Percentiles rank a stretch among this genome's conserved stretches.
Conservation (phyloP, 1,140 invertebrate genomes). For the Armadillidium nasatum region DNA sequence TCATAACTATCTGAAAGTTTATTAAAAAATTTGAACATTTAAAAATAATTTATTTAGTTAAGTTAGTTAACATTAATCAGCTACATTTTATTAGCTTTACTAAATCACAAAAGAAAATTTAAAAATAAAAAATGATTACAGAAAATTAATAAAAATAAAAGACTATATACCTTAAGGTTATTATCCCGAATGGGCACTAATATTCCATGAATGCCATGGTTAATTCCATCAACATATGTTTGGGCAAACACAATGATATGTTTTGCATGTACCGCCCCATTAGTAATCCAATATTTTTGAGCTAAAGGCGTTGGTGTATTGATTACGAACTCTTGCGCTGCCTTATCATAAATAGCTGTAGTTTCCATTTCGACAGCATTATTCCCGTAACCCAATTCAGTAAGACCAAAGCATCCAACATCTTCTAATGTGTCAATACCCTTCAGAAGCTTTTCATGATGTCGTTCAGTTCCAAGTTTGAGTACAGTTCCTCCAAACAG, state of each 20-base stretch:
- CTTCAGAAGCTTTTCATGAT: constrained; percentile 47
- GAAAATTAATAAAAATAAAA: too few relatives aligned
- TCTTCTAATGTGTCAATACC: constrained; percentile 49
- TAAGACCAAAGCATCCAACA: constrained; percentile 50
- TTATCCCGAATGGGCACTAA: constrained; percentile 49
- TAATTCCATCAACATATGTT: constrained; percentile 44
- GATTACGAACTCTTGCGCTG: constrained; percentile 47
- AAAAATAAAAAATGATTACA: too few relatives aligned
- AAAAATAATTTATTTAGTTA: too few relatives aligned
- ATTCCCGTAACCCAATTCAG: constrained; percentile 50
- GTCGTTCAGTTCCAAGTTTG: constrained; percentile 49
- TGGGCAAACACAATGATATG: constrained; percentile 50
- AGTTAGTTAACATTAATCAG: too few relatives aligned
- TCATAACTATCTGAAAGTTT: too few relatives aligned
- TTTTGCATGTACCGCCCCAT: constrained; percentile 50
- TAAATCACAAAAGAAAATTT: too few relatives aligned
- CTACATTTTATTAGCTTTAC: too few relatives aligned
- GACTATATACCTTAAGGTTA: constrained; percentile 43
- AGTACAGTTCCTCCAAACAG: constrained; percentile 50
- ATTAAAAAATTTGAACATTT: too few relatives aligned
- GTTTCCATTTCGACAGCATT: constrained; percentile 52
- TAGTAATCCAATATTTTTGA: constrained; percentile 51
- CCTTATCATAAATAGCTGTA: constrained; percentile 48
- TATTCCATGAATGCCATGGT: constrained; percentile 49
- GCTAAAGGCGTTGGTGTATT: constrained; percentile 48